Base-by-base conservation (phyloP, 2,113 vertebrate genomes). In the Montifringilla adamsi region DNA sequence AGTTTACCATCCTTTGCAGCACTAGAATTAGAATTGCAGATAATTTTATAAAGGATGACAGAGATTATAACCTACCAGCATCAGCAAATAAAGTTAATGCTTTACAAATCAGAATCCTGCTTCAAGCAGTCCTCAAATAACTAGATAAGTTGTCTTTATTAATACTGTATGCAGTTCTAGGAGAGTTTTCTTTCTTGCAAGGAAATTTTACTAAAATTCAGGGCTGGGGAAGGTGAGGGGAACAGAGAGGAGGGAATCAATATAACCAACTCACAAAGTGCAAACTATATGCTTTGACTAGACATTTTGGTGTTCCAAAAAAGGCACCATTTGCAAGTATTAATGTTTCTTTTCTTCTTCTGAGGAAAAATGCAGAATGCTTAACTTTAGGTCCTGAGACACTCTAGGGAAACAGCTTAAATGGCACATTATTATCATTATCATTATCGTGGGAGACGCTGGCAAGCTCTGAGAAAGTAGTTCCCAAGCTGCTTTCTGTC, bases 201-300 rank as follows among this genome's bases (percentile, higher is more conserved):
- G 39, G 15, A 90, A 78, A 41, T 82, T 82, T 90, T 82, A 7
- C 27, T 70, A 59, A 55, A 81, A 74, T 27, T 50, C 15, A 26
- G 14, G 7, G 9, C 4, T 58, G 6, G 3, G 6, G 15, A 73
- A 56, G 6, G 6, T 46, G 11, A 44, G 4, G 0, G 8, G 7
- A 13, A 35, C 31, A 5, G 4, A 9, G 2, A 6, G 7, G 7
- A 58, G 3, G 10, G 28, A 83, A 53, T 76, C 50, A 39, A 22
- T 80, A 46, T 44, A 28, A 5, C 9, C 14, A 50, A 2, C 4
- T 49, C 50, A 58, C 3, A 4, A 78, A 67, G 7, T 31, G 4
- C 7, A 62, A 66, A 44, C 6, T 21, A 1, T 14, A 6, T 49
- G 33, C 8, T 78, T 82, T 37, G 28, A 33, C 6, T 17, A 53